Evolutionary conservation across 2,888 invertebrate species (phyloP).

Genomic region (Cheilosia grossa): DNA sequence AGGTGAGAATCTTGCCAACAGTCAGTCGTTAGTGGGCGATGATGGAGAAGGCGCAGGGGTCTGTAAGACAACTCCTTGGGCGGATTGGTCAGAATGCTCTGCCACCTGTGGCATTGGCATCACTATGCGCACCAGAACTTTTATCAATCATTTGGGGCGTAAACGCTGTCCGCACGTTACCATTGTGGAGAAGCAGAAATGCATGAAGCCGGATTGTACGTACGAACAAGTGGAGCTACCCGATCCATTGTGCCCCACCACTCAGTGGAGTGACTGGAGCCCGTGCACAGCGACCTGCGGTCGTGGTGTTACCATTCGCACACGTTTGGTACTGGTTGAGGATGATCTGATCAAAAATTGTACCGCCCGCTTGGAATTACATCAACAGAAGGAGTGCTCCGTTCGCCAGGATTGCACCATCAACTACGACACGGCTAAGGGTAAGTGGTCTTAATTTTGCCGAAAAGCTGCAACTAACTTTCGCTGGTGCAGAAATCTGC

Average conservation of each 20-base stretch:
- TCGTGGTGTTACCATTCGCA: slow-evolving; percentile 88
- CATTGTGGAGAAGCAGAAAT: slow-evolving; percentile 90
- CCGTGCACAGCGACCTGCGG: slow-evolving; percentile 96
- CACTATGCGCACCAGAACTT: slow-evolving; percentile 89
- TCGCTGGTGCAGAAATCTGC: slow-evolving; percentile 88
- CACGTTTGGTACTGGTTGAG: slow-evolving; percentile 88
- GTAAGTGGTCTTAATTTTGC: slow-evolving; percentile 82
- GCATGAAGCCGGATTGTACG: slow-evolving; percentile 88
- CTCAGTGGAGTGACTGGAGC: slow-evolving; percentile 96
- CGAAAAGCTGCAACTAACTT: neutral
- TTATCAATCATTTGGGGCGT: slow-evolving; percentile 89
- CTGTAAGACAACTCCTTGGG: slow-evolving; percentile 82
- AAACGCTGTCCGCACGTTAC: slow-evolving; percentile 92
- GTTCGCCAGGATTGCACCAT: slow-evolving; percentile 88
- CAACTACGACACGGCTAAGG: slow-evolving; percentile 90
- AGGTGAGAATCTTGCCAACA: slow-evolving; percentile 81
- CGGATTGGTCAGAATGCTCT: slow-evolving; percentile 89
- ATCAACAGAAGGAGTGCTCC: slow-evolving; percentile 90
- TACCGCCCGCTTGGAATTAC: slow-evolving; percentile 87
- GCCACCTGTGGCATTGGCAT: slow-evolving; percentile 92
- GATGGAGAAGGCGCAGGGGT: slow-evolving; percentile 82
- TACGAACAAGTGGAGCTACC: slow-evolving; percentile 84
- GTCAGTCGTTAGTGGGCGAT: slow-evolving; percentile 79
- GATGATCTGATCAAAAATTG: slow-evolving; percentile 87
- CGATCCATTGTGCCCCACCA: slow-evolving; percentile 88